Evolutionary conservation across 2,113 vertebrate genomes (phyloP), one percentile per base, ranked within the genome.

Genomic region (Benitochromis conjunctus): DNA sequence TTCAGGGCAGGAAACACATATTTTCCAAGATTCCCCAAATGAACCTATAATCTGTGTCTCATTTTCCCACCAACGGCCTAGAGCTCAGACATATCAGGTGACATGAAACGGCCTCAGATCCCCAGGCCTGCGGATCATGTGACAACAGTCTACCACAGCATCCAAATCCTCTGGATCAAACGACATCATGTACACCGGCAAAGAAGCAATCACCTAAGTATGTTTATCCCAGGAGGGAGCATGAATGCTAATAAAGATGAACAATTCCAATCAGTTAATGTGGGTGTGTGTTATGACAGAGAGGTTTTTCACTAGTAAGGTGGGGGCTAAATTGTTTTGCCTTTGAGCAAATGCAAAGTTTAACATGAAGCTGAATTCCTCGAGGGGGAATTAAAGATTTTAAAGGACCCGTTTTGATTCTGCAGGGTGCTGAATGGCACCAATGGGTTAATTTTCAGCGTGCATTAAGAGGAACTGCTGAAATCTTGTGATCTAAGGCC

Each of bases 91-190:
- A 78, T 88, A 92, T 92, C 92, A 89, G 88, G 77, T 94, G 91
- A 94, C 89, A 79, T 77, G 56, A 91, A 81, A 83, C 88, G 57
- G 92, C 94, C 90, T 89, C 90, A 84, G 86, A 87, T 85, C 54
- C 85, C 62, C 38, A 9, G 60, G 83, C 62, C 88, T 6, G 43
- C 3, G 1, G 82, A 92, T 94, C 93, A 94, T 91, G 91, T 94
- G 94, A 95, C 89, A 90, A 36, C 79, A 87, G 89, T 83, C 87
- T n/a, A 79, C 81, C 74, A 66, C 34, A 71, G 79, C 86, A 81
- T 92, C 89, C 86, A 94, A 95, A 94, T 94, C 93, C 94, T 88
- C 71, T 86, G 86, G 91, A 94, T 95, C 91, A 92, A 92, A 93
- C 82, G 46, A 85, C 87, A 91, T 94, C 90, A 87, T 89, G 89